These are phyloP conservation scores for Drosophila paracracens DNA, from an alignment of 2,888 invertebrate species.

Conservation along the genomic window DNA sequence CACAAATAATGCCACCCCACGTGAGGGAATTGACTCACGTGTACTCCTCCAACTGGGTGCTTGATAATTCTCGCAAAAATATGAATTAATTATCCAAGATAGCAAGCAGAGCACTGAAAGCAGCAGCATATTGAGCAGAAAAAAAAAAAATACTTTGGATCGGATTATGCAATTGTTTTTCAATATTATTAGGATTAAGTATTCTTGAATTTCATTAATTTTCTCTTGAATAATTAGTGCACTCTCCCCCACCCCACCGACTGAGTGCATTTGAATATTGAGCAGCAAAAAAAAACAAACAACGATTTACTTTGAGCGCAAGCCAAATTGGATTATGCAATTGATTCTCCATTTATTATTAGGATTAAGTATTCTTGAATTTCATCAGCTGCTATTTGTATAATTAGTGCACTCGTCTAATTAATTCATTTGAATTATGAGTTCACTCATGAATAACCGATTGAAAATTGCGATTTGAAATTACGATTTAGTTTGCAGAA, in stretches of 20 bases:
- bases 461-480: neutral
- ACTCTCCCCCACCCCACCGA: neutral
- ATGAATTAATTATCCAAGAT: slow-evolving; percentile 4
- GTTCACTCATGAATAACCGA: neutral
- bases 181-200: neutral
- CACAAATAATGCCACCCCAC: slow-evolving; percentile 8
- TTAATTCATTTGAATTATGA: neutral
- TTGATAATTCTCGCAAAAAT: slow-evolving; percentile 1
- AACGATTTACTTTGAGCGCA: neutral
- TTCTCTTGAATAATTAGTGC: neutral
- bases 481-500: neutral
- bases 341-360: neutral
- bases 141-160: neutral
- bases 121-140: neutral
- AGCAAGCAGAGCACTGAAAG: neutral
- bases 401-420: neutral
- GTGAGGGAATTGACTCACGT: slow-evolving; percentile 7
- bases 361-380: neutral
- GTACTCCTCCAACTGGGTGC: neutral
- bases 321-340: neutral
- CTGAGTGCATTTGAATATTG: neutral
- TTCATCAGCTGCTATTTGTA: neutral
- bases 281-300: neutral
- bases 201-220: slow-evolving; percentile 1
- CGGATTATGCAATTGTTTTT: neutral